Conservation (phyloP, 2,113 vertebrate genomes). For the Pseudolaguvia tuberculata region DNA sequence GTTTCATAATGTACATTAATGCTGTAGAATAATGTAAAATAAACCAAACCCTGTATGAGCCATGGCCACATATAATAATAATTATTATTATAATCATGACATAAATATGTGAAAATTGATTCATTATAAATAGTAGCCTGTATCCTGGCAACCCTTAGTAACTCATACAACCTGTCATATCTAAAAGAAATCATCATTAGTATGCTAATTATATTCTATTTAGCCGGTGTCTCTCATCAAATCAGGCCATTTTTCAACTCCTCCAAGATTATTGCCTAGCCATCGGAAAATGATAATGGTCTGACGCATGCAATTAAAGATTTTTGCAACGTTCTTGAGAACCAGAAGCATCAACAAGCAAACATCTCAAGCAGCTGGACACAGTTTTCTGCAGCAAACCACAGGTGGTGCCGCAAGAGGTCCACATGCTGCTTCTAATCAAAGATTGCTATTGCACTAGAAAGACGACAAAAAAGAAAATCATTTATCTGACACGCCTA, state of each 20-base stretch:
- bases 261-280: slow-evolving; percentile 44
- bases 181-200: slow-evolving; percentile 39
- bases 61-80: not conserved
- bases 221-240: slow-evolving; percentile 37
- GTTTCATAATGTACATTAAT: not conserved
- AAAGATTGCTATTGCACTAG: not conserved
- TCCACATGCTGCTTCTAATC: not conserved
- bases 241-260: slow-evolving; percentile 42
- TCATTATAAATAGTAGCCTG: not conserved
- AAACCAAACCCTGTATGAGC: not conserved
- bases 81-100: too few relatives aligned
- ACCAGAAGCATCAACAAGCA: slow-evolving; percentile 24
- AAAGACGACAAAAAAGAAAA: not conserved
- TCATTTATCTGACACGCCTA: not conserved
- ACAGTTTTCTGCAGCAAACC: slow-evolving; percentile 18
- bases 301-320: slow-evolving; percentile 38
- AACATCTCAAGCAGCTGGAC: slow-evolving; percentile 32
- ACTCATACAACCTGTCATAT: slow-evolving; percentile 19
- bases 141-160: slow-evolving; percentile 7
- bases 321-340: slow-evolving; percentile 17
- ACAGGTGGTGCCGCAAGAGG: slow-evolving; percentile 19
- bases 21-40: not conserved
- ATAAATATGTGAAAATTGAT: not conserved
- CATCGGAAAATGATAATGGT: slow-evolving; percentile 34
- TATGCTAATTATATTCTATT: slow-evolving; percentile 38